These are phyloP conservation scores for Cryptomyrus ogoouensis DNA, from an alignment of 2,113 vertebrate species.

Conservation along the genomic window DNA sequence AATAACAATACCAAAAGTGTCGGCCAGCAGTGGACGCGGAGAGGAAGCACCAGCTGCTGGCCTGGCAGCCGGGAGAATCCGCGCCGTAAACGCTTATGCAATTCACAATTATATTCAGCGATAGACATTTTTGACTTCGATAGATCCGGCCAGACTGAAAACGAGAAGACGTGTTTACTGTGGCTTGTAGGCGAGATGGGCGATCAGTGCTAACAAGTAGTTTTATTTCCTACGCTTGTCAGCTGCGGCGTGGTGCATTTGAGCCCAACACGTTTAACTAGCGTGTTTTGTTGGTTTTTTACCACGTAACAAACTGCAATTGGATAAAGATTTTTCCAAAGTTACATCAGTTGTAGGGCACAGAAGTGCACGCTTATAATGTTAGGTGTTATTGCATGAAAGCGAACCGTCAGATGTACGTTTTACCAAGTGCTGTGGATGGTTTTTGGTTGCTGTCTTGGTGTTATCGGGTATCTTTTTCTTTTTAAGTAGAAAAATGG, in stretches of 20 bases:
- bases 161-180: not conserved
- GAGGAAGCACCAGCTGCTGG: not conserved
- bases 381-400: not conserved
- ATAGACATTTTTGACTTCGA: not conserved
- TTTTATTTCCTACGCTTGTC: not conserved
- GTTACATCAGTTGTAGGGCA: not conserved
- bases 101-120: not conserved
- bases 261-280: not conserved
- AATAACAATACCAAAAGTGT: not conserved
- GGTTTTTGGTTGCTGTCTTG: not conserved
- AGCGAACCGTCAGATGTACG: not conserved
- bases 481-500: constrained; percentile 50
- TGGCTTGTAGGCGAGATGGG: not conserved
- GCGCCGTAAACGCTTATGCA: not conserved
- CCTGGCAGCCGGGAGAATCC: not conserved
- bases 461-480: not conserved
- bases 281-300: not conserved
- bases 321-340: not conserved
- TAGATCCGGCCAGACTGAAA: not conserved
- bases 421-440: not conserved
- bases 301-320: not conserved
- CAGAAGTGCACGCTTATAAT: not conserved
- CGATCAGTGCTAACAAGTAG: not conserved
- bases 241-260: not conserved
- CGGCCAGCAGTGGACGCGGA: not conserved